Conservation (phyloP, 2,113 vertebrate species). For the Cryptoleucopteryx plumbea region DNA sequence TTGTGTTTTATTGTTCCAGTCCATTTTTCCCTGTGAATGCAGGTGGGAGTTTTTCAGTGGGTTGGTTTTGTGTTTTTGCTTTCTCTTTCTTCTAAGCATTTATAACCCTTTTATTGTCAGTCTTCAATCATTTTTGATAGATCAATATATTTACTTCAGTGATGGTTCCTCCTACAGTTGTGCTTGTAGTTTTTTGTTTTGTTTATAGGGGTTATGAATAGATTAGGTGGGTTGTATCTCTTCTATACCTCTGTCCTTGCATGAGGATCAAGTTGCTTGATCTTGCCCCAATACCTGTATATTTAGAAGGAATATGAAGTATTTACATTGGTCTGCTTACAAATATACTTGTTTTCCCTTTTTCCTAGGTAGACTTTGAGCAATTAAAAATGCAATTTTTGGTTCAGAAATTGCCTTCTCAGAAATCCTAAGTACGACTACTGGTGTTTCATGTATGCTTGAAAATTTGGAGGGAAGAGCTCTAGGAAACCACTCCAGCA, state of each 20-base stretch:
- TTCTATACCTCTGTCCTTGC: not conserved
- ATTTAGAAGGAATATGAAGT: not conserved
- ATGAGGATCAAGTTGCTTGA: not conserved
- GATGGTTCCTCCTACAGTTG: not conserved
- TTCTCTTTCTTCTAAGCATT: constrained; percentile 37
- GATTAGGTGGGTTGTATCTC: not conserved
- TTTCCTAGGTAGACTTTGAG: not conserved
- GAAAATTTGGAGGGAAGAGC: not conserved
- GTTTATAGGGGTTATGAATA: not conserved
- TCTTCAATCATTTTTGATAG: constrained; percentile 58
- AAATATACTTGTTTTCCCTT: not conserved
- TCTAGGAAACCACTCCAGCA: not conserved
- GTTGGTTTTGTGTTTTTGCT: constrained; percentile 1
- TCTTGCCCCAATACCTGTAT: not conserved
- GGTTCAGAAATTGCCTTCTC: not conserved
- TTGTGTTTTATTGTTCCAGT: constrained; percentile 49
- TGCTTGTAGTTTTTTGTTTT: not conserved
- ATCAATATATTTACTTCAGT: constrained; percentile 49
- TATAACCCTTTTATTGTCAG: constrained; percentile 53
- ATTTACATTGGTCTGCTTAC: not conserved
- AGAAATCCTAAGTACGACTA: not conserved
- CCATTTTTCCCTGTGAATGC: constrained; percentile 28
- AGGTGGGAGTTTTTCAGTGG: constrained; percentile 38
- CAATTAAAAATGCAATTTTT: not conserved
- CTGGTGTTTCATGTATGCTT: not conserved